phyloP scores from a whole-genome alignment of 2,797 vertebrate species.

The Periophthalmus magnuspinnatus region DNA sequence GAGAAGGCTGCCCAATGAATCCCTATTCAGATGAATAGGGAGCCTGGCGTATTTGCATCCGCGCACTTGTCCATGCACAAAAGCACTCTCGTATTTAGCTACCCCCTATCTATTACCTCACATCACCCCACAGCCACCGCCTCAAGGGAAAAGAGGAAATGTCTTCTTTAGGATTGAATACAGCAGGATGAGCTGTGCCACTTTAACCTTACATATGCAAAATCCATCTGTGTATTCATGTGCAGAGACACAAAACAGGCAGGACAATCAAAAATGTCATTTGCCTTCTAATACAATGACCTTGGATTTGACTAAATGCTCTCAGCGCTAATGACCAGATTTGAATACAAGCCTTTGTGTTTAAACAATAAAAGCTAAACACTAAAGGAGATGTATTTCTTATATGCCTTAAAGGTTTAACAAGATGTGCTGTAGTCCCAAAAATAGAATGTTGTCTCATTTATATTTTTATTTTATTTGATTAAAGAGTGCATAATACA shows the following conservation, averaged over 20 bases:
- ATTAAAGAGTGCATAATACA: too few relatives aligned
- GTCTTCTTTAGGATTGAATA: conserved; percentile 69
- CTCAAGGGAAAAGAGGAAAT: conserved; percentile 58
- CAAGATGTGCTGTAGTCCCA: too few relatives aligned
- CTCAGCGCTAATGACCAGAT: conserved; percentile 5
- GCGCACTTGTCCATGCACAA: conserved; percentile 28
- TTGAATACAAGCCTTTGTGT: conserved; percentile 5
- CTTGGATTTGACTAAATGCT: conserved; percentile 31
- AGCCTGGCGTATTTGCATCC: conserved; percentile 50
- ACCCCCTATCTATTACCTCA: conserved; percentile 51
- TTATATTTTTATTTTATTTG: not conserved
- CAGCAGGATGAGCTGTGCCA: conserved; percentile 63
- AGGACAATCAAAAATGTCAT: conserved; percentile 74
- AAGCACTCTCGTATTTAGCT: conserved; percentile 44
- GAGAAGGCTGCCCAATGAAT: conserved; percentile 93
- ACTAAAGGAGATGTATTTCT: not conserved
- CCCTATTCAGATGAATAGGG: conserved; percentile 88
- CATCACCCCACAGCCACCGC: conserved; percentile 34
- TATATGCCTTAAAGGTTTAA: not conserved
- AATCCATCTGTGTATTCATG: conserved; percentile 61
- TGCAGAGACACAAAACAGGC: conserved; percentile 52
- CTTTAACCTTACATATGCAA: conserved; percentile 78
- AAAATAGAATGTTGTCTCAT: not conserved
- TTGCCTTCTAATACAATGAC: conserved; percentile 48
- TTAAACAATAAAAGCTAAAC: not conserved